Percentiles rank a stretch among this genome's conserved stretches.
phyloP scores from a whole-genome alignment of 2,113 vertebrate genomes.

The Spizaetus ornatus region DNA sequence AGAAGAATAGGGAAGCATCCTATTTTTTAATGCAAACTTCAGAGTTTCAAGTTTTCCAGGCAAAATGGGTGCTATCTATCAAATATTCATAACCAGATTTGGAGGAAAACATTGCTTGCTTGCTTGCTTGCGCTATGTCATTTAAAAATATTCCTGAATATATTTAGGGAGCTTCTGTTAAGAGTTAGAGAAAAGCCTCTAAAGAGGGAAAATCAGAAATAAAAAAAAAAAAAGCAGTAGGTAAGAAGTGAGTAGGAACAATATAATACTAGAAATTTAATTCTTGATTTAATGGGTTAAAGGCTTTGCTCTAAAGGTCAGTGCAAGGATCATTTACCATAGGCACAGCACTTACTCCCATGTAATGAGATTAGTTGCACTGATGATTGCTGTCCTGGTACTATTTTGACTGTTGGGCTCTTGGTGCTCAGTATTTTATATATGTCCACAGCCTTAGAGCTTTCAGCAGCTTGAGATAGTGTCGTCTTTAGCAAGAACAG shows the following conservation, averaged over 20 bases:
- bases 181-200: not conserved
- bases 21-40: not conserved
- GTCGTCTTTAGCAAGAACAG: not conserved
- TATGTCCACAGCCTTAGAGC: not conserved
- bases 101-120: not conserved
- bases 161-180: conserved; percentile 12
- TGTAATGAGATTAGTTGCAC: not conserved
- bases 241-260: not conserved
- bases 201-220: not conserved
- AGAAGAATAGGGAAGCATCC: not conserved
- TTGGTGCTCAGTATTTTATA: not conserved
- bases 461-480: conserved; percentile 3
- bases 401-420: not conserved
- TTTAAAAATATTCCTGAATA: conserved; percentile 44
- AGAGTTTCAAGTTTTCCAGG: conserved; percentile 5
- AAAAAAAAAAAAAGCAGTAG: not conserved
- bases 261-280: not conserved
- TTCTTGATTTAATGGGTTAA: not conserved
- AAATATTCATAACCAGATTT: conserved; percentile 49
- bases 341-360: not conserved
- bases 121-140: not conserved
- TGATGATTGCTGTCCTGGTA: not conserved
- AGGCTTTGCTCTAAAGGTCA: not conserved
- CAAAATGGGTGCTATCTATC: conserved; percentile 2
- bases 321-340: not conserved